Evolutionary conservation across 2,888 invertebrate genomes (phyloP), one percentile per base, ranked within the genome.

Genomic region (Amorpha juglandis): DNA sequence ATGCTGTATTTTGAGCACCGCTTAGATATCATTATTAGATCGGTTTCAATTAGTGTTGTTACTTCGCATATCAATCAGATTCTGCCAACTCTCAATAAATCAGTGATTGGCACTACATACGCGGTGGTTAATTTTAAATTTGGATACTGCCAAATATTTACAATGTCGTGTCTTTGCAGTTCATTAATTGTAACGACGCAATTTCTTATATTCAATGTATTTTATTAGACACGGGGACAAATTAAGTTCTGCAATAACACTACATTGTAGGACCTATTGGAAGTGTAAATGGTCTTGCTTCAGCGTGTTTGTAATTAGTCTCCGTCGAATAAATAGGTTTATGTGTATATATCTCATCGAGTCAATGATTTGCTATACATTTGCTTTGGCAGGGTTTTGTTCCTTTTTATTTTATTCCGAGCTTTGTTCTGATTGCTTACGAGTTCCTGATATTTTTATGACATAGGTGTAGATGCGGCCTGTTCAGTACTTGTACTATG

Each of bases 1-100:
- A 88, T 89, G 89, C 77, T 77, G 71, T 79, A 81, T 76, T 78
- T 81, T 78, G 76, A 79, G 84, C 85, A 86, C 86, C 79, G 82
- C 82, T 85, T 83, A 71, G 73, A 75, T 38, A 75, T 9, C 35
- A 55, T 55, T 52, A 73, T 73, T 84, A 84, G 84, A 86, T 70
- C 80, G 78, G 76, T 77, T 76, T 78, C 74, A 75, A 62, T 52
- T 51, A 63, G 42, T 35, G 3, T 38, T 38, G 58, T 58, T 35
- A 53, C 50, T 50, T 33, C 52, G 19, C 12, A 38, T 58, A n/a
- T 38, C 38, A 38, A 53, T 35, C n/a, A 38, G 16, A 55, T 55
- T 38, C 7, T 4, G 58, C 42, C 58, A 58, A 55, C 35, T 16
- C 27, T 35, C 11, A 38, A 58, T 58, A 21, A 38, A 58, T 58